Conservation (phyloP, 2,113 vertebrate species). For the Rhinoderma darwinii region DNA sequence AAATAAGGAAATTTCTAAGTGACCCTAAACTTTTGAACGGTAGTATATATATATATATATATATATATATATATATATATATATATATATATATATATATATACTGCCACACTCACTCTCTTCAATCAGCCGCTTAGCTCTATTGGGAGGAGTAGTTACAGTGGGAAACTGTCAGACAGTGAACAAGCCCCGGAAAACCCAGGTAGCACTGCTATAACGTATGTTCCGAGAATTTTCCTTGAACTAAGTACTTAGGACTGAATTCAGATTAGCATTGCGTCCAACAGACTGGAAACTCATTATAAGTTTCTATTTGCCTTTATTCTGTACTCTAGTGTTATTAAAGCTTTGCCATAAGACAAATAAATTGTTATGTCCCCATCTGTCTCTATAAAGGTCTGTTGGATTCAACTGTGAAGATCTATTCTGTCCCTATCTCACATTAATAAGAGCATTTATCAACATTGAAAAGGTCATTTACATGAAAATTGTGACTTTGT, state of each 20-base stretch:
- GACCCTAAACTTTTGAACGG: too few relatives aligned
- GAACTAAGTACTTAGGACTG: background rate
- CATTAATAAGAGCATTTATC: slow-evolving; percentile 20
- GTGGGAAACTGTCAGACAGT: too few relatives aligned
- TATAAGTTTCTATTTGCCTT: background rate
- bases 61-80: too few relatives aligned
- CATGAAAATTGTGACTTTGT: slow-evolving; percentile 11
- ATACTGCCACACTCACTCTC: too few relatives aligned
- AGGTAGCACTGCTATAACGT: background rate
- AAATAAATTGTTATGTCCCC: slow-evolving; percentile 22
- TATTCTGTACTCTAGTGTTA: background rate
- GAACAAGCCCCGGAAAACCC: background rate
- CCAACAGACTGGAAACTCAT: slow-evolving; percentile 20
- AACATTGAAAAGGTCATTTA: background rate
- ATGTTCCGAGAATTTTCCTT: background rate
- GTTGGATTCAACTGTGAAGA: background rate
- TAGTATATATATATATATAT: too few relatives aligned
- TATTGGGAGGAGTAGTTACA: too few relatives aligned
- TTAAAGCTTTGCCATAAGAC: slow-evolving; percentile 12
- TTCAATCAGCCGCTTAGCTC: too few relatives aligned
- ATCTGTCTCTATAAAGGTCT: slow-evolving; percentile 6
- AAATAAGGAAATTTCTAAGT: too few relatives aligned
- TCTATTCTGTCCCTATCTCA: slow-evolving; percentile 15
- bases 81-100: too few relatives aligned
- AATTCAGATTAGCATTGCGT: background rate